Base-by-base conservation (phyloP, 2,888 invertebrate species). In the Microdon myrmicae region DNA sequence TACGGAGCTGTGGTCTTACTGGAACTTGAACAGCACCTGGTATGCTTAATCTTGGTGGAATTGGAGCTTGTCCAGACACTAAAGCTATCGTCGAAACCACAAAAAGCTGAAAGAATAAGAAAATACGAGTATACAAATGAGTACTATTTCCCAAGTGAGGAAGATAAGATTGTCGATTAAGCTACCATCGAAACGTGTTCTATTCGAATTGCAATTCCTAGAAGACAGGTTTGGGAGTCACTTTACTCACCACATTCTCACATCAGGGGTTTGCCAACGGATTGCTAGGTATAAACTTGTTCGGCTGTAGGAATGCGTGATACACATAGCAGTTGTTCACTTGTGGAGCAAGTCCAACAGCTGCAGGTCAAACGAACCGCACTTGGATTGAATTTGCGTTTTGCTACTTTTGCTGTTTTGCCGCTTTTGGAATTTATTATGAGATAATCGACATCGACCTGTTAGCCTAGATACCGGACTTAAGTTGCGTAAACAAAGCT, bases 21-120 rank as follows among this genome's bases (percentile, higher is more conserved):
- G 82, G 60, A 75, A 83, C 37, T 77, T 80, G 73, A 74, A 81
- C 29, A 59, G 88, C 88, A 28, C 89, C 89, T 0, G 88, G 87
- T 67, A 89, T 86, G 70, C 81, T 82, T 10, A 88, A 77, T 70
- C 89, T 81, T 7, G 83, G 87, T n/a, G 89, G 88, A 47, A 82
- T 72, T 68, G 87, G 86, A 26, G 78, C 79, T 77, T 85, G 83
- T 69, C 82, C 82, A 44, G 74, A 69, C 48, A 71, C 74, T 64
- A 75, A 48, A 16, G 58, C 34, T 20, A 54, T 19, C 39, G 58
- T 37, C 10, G 54, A 34, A 26, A 53, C 58, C 12, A 69, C 34
- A 5, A 60, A 4, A 2, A 69, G 35, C 72, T 71, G 68, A 8
- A 70, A 70, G n/a, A n/a, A n/a, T n/a, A n/a, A n/a, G n/a, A n/a